Percentiles rank a stretch among this genome's conserved stretches.
Evolutionary conservation across 2,888 invertebrate genomes (phyloP).

Genomic region (Pheosia tremula): DNA sequence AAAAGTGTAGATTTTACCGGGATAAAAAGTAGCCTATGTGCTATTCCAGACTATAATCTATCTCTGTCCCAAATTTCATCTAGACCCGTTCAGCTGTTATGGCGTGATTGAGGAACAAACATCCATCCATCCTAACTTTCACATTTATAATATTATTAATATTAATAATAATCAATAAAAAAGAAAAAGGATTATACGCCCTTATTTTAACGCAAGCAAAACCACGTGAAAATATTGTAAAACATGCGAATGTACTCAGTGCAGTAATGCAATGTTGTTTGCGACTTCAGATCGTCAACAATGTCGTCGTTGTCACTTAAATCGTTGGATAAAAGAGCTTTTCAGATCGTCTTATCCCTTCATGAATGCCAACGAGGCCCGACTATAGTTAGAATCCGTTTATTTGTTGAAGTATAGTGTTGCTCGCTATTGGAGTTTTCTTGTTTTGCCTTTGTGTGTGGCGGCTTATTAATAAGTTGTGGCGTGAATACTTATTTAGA

Average conservation of each 20-base stretch:
- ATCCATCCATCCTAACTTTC: too few relatives aligned
- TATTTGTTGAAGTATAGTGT: slow-evolving; percentile 24
- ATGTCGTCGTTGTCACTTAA: slow-evolving; percentile 64
- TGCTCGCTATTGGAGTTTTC: slow-evolving; percentile 21
- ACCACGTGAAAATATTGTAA: background rate
- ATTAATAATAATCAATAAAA: too few relatives aligned
- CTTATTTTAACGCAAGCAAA: background rate
- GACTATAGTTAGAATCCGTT: slow-evolving; percentile 26
- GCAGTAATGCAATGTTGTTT: slow-evolving; percentile 31
- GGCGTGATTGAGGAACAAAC: too few relatives aligned
- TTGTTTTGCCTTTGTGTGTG: slow-evolving; percentile 20
- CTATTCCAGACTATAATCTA: too few relatives aligned
- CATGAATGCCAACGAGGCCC: slow-evolving; percentile 43
- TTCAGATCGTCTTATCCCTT: slow-evolving; percentile 41
- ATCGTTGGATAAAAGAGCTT: slow-evolving; percentile 58
- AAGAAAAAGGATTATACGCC: too few relatives aligned
- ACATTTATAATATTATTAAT: too few relatives aligned
- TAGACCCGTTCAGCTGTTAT: too few relatives aligned
- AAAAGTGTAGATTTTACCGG: too few relatives aligned
- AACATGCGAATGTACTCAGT: background rate
- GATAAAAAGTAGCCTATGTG: too few relatives aligned
- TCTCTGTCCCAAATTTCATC: too few relatives aligned
- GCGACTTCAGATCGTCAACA: slow-evolving; percentile 51
- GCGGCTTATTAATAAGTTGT: slow-evolving; percentile 1
- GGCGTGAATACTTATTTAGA: background rate